Percentiles rank a stretch among this genome's conserved stretches.
Conservation (phyloP, 2,888 invertebrate species). For the Danaus chrysippus region DNA sequence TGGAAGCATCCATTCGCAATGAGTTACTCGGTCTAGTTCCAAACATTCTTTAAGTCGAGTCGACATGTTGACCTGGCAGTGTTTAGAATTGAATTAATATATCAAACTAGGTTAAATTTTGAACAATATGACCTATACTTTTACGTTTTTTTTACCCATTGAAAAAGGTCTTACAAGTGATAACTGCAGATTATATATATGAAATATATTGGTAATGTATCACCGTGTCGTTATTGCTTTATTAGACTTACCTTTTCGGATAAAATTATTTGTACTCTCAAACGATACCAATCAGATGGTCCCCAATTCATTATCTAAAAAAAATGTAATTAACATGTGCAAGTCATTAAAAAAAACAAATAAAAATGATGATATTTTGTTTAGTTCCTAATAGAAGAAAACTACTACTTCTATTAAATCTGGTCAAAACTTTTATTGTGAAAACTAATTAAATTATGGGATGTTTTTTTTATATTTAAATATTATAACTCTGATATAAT, state of each 20-base stretch:
- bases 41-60: slow-evolving; percentile 46
- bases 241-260: slow-evolving; percentile 45
- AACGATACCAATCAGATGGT: slow-evolving; percentile 58
- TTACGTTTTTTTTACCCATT: neutral
- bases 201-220: neutral
- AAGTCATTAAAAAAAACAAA: slow-evolving; percentile 11
- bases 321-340: slow-evolving; percentile 8
- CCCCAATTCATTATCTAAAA: slow-evolving; percentile 62
- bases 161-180: neutral
- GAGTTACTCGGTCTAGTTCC: slow-evolving; percentile 24
- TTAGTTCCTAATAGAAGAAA: too few relatives aligned
- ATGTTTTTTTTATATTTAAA: too few relatives aligned
- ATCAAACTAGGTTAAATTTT: neutral
- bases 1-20: slow-evolving; percentile 48
- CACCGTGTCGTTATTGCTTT: neutral
- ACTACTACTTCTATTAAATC: too few relatives aligned
- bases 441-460: too few relatives aligned
- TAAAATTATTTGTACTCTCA: slow-evolving; percentile 41
- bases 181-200: neutral
- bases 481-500: too few relatives aligned
- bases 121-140: neutral
- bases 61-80: slow-evolving; percentile 47
- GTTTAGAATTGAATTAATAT: slow-evolving; percentile 5
- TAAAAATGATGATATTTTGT: neutral
- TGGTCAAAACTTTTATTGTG: too few relatives aligned